Evolutionary conservation across 2,888 invertebrate genomes (phyloP), one percentile per base, ranked within the genome.

Genomic region (Zygogramma bicolorata): DNA sequence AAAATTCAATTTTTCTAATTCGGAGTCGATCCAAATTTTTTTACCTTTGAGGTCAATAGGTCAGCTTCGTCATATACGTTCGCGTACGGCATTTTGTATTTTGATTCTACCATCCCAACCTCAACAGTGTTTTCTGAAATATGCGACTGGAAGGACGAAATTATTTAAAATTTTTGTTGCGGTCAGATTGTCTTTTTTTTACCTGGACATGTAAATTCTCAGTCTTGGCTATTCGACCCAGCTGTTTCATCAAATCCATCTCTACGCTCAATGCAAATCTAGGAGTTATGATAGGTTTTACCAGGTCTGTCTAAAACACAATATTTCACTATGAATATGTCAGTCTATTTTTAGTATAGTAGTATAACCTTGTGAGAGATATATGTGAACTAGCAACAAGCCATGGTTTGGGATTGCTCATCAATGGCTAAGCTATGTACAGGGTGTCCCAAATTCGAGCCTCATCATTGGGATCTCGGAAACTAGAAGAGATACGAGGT

Each of bases 201-300:
- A 94, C 95, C 90, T 96, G 97, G 80, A 96, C 91, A 74, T 91
- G 91, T 68, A 95, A 88, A 81, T 93, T 86, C 79, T 92, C 88
- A 78, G 90, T 88, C 59, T 88, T 87, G 0, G 96, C 94, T 65
- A 97, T 87, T 65, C 89, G 84, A 2, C 92, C 93, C 22, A 97
- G 87, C 27, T 89, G 88, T 67, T 86, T 88, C 90, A 97, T 90
- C 5, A 95, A 88, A n/a, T 91, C 87, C 82, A 89, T 88, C 73
- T 93, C 91, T 83, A 96, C 95, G 80, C 94, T 93, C 18, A 95
- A 84, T 2, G 96, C 96, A 88, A 97, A 97, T 81, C 95, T 89
- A 49, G 97, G 97, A 1, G 96, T 96, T 31, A 97, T 91, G 3
- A 94, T 89, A 0, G 97, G 95, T 77, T 91, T 88, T 0, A 97